Evolutionary conservation across 2,888 invertebrate genomes (phyloP), one percentile per base, ranked within the genome.

Genomic region (Andrena camellia): DNA sequence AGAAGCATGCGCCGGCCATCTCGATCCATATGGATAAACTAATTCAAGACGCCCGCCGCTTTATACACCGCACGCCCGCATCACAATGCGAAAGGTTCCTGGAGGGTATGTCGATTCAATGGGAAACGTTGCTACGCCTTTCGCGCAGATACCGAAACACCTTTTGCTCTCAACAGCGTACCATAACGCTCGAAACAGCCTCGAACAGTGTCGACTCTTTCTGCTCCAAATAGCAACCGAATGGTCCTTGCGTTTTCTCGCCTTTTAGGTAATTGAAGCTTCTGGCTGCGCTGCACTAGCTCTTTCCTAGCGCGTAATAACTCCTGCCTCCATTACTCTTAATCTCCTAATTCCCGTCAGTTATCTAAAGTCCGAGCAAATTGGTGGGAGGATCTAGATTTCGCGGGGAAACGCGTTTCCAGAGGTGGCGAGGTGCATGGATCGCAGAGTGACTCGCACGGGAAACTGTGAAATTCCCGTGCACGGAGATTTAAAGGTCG

Each of bases 1-100:
- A 82, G 86, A 80, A 17, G 52, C 59, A 57, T 62, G 75, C 75
- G 64, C 79, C 80, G 86, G 90, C 88, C 86, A 90, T 90, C 85
- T 87, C 88, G 78, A 91, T 92, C 90, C 91, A 91, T 92, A 92
- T 92, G 91, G 91, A 92, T 92, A 90, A 92, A 91, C 91, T 90
- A 91, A 92, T 92, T 92, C 89, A 87, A 90, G 88, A 86, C 78
- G 78, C 10, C 75, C 62, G 73, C 72, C 62, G 72, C 77, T 80
- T 78, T 75, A 73, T 80, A 76, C 20, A 26, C 54, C 77, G 83
- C 76, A 74, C 57, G 75, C 70, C 83, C 77, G 69, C 77, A 75
- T 84, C 63, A 82, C 86, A 85, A 88, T 88, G 73, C 79, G 82
- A 69, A 80, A 81, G 81, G 76, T 81, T 87, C 69, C 77, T 67